Evolutionary conservation across 1,140 invertebrate species (phyloP), one percentile per base, ranked within the genome.

Genomic region (Drosophila elegans): DNA sequence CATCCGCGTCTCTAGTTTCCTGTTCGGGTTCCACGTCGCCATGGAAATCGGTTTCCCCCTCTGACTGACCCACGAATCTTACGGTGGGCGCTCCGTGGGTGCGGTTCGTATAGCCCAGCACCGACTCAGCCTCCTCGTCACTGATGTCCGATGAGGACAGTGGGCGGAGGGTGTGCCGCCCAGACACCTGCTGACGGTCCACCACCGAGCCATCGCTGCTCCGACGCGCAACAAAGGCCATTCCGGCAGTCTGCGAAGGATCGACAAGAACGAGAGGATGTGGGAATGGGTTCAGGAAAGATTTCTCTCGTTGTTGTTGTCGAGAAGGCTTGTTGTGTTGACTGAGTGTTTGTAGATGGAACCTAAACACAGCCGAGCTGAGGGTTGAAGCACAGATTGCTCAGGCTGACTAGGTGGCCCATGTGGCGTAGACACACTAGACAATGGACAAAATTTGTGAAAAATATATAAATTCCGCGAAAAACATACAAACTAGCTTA

Each of bases 171-270:
- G 9, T 16, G 7, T 53, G 29, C 9, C 13, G 6, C n/a, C 72
- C 46, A 2, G 80, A 76, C n/a, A 83, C 39, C 32, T 68, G 51
- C 25, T 84, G 67, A 4, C 60, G 52, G 10, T 88, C 56, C 3
- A 89, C 72, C 53, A 88, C 52, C 7, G 79, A 59, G 12, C 66
- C 84, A 49, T 73, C 67, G 7, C 13, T 60, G 21, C 62, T 69
- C 29, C 75, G 59, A 27, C 79, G 83, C 16, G 83, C 79, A 54
- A 76, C 62, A 36, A 83, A 86, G 13, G 83, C 83, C 83, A 86
- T 86, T 45, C 32, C 11, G 16, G 49, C 48, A 34, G 59, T 75
- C 83, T 82, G 49, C 25, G 45, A 34, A 53, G 48, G 25, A 64
- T 51, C 10, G n/a, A 48, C 12, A 7, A 13, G 27, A 46, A 29